phyloP scores from a whole-genome alignment of 2,113 vertebrate species.

The Coptodon bakossiorum region DNA sequence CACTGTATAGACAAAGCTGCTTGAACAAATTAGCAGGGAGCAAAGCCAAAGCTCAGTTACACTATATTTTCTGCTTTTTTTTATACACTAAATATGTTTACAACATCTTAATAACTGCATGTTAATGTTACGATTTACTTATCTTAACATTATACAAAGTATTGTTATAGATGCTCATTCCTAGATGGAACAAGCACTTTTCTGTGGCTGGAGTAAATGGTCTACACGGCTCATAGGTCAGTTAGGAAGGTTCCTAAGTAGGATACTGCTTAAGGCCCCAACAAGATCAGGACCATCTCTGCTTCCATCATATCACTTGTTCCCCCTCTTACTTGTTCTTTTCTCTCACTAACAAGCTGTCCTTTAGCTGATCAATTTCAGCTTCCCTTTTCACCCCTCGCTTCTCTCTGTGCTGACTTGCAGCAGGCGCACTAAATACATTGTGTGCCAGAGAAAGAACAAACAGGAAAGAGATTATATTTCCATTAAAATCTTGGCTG shows the following conservation, averaged over 20 bases:
- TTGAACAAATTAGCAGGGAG: neutral
- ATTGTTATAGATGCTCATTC: neutral
- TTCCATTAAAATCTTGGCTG: slow-evolving; percentile 65
- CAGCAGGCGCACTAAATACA: slow-evolving; percentile 15
- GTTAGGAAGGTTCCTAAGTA: neutral
- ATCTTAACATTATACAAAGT: neutral
- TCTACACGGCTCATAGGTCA: neutral
- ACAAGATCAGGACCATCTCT: neutral
- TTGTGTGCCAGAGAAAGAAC: slow-evolving; percentile 37
- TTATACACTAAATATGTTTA: neutral
- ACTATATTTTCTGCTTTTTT: neutral
- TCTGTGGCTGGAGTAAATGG: neutral
- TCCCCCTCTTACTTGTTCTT: neutral
- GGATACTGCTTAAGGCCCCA: neutral
- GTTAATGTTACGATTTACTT: neutral
- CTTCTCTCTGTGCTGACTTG: neutral
- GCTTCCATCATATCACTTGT: neutral
- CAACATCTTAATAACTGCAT: neutral
- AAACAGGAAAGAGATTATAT: slow-evolving; percentile 57
- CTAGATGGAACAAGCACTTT: neutral
- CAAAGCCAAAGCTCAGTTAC: neutral
- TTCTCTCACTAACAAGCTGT: neutral
- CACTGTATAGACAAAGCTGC: neutral
- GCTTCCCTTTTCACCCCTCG: neutral
- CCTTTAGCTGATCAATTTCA: slow-evolving; percentile 1